Percentiles rank a stretch among this genome's conserved stretches.
These are phyloP conservation scores for Folsomia manolachei DNA, from an alignment of 2,888 invertebrate species.

Conservation along the genomic window DNA sequence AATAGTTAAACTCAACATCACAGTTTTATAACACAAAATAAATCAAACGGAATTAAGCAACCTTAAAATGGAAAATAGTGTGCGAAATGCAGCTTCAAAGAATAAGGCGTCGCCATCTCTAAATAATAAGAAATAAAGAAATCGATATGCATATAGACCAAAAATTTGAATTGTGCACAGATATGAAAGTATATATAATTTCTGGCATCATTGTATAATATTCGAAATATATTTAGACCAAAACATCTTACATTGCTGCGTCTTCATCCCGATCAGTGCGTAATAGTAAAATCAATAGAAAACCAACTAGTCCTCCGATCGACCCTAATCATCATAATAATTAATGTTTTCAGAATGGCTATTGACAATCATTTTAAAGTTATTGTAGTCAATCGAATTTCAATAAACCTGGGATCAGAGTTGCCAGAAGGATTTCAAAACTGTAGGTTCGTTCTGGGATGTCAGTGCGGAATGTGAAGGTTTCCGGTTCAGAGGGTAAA, in stretches of 20 bases:
- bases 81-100: slow-evolving; percentile 50
- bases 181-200: too few species aligned
- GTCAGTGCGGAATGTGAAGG: slow-evolving; percentile 38
- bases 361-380: background rate
- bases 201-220: background rate
- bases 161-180: too few species aligned
- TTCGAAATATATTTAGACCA: background rate
- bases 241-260: slow-evolving; percentile 37
- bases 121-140: too few species aligned
- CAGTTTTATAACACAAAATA: background rate
- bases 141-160: too few species aligned
- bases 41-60: slow-evolving; percentile 11
- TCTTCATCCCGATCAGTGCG: slow-evolving; percentile 49
- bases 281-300: slow-evolving; percentile 44
- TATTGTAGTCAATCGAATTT: too few species aligned
- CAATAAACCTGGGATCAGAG: slow-evolving; percentile 30
- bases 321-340: slow-evolving; percentile 26
- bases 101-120: slow-evolving; percentile 48
- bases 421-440: slow-evolving; percentile 41
- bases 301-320: slow-evolving; percentile 47
- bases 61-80: slow-evolving; percentile 44
- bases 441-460: slow-evolving; percentile 47
- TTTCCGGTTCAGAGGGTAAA: slow-evolving; percentile 22
- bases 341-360: background rate
- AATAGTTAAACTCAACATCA: too few species aligned